Percentiles rank a stretch among this genome's conserved stretches.
These are phyloP conservation scores for Danionella cerebrum DNA, from an alignment of 2,113 vertebrate genomes.

Conservation along the genomic window DNA sequence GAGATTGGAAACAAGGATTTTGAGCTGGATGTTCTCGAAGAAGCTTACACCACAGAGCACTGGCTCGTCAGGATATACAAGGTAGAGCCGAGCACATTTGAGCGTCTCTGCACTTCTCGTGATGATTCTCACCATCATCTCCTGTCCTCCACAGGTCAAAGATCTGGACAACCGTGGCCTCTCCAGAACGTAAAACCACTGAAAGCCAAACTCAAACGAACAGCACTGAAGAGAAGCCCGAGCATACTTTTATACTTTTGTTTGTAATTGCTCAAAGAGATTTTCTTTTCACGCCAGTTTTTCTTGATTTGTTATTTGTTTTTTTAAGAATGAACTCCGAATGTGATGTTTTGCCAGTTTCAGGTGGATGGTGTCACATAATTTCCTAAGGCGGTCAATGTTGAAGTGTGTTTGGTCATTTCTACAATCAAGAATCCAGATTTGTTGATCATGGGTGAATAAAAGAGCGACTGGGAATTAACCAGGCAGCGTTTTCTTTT, in stretches of 20 bases:
- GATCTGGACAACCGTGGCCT: constrained; percentile 94
- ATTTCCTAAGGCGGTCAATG: constrained; percentile 23
- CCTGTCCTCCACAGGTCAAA: constrained; percentile 83
- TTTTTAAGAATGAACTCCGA: constrained; percentile 42
- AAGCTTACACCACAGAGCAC: constrained; percentile 97
- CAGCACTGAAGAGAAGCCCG: constrained; percentile 69
- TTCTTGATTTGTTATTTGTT: constrained; percentile 39
- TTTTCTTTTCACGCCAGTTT: constrained; percentile 54
- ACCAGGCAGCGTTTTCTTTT: constrained; percentile 39
- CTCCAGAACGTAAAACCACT: constrained; percentile 79
- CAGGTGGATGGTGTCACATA: constrained; percentile 48
- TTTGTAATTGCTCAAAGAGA: constrained; percentile 64
- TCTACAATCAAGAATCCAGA: constrained; percentile 60
- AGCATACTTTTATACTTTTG: constrained; percentile 66
- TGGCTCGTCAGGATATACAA: constrained; percentile 99
- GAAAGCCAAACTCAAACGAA: constrained; percentile 29
- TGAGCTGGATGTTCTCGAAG: constrained; percentile 93
- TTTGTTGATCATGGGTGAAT: constrained; percentile 53
- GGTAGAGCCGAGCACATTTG: constrained; percentile 52
- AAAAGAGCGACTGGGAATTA: constrained; percentile 38
- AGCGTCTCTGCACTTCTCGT: not conserved
- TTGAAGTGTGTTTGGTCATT: constrained; percentile 53
- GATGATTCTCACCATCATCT: not conserved
- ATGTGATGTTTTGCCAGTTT: constrained; percentile 56
- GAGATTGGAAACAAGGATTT: constrained; percentile 99